phyloP scores from a whole-genome alignment of 1,140 invertebrate species.

The Hypothenemus hampei region DNA sequence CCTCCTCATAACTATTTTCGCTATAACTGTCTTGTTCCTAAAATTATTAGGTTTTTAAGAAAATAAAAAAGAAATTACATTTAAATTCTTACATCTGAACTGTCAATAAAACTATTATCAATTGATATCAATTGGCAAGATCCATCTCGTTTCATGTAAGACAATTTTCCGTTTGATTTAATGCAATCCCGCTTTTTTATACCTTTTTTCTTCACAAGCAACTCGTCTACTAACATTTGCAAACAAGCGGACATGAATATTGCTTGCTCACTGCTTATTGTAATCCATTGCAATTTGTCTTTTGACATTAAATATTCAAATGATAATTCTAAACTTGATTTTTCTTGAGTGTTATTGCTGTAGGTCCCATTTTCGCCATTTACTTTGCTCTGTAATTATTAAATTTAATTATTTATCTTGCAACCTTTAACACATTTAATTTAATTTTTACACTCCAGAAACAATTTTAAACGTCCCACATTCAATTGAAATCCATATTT shows the following conservation, averaged over 20 bases:
- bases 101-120: conserved; percentile 42
- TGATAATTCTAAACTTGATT: conserved; percentile 68
- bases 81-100: conserved; percentile 37
- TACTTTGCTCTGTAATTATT: no score
- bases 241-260: conserved; percentile 93
- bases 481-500: no score
- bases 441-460: no score
- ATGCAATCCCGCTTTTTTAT: conserved; percentile 38
- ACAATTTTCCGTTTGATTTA: conserved; percentile 42
- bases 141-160: conserved; percentile 52
- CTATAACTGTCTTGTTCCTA: conserved; percentile 16
- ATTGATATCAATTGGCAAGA: conserved; percentile 50
- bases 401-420: no score
- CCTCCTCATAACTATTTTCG: conserved; percentile 35
- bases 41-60: conserved; percentile 11
- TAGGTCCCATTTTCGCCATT: background rate
- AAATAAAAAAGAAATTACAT: background rate
- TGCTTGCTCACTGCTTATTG: conserved; percentile 81
- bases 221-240: conserved; percentile 91
- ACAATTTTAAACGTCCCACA: no score
- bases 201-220: conserved; percentile 76
- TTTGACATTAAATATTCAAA: conserved; percentile 95
- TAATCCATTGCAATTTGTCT: conserved; percentile 89
- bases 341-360: conserved; percentile 31
- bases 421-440: no score